Percentiles rank a stretch among this genome's conserved stretches.
Evolutionary conservation across 2,113 vertebrate genomes (phyloP).

Genomic region (Cephalopholis sonnerati): DNA sequence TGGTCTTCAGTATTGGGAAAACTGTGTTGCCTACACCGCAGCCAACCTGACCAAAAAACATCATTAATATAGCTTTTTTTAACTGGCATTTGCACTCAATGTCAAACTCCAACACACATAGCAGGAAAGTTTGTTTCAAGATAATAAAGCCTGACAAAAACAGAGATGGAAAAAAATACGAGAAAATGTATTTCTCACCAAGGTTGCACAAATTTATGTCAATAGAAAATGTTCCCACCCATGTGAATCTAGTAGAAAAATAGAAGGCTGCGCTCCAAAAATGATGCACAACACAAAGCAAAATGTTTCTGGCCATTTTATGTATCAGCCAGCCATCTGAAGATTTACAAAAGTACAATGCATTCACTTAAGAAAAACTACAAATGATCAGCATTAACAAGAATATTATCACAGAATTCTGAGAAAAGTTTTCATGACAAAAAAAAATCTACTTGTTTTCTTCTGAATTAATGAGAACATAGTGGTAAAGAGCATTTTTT

Average conservation of each 20-base stretch:
- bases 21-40: constrained; percentile 98
- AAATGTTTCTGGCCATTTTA: not conserved
- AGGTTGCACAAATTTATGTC: not conserved
- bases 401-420: too few relatives aligned
- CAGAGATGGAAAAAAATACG: too few relatives aligned
- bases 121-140: not conserved
- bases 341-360: too few relatives aligned
- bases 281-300: not conserved
- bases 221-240: not conserved
- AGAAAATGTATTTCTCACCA: not conserved
- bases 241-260: not conserved
- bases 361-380: too few relatives aligned
- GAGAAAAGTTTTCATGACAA: too few relatives aligned
- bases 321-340: not conserved
- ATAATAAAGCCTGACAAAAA: not conserved
- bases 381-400: too few relatives aligned
- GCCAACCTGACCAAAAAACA: constrained; percentile 89
- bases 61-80: not conserved
- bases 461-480: too few relatives aligned
- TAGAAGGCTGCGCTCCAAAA: not conserved
- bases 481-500: too few relatives aligned
- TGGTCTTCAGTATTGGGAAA: constrained; percentile 97
- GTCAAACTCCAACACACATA: not conserved
- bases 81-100: not conserved
- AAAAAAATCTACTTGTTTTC: too few relatives aligned